Evolutionary conservation across 2,888 invertebrate species (phyloP).

Genomic region (Tiphia femorata): DNA sequence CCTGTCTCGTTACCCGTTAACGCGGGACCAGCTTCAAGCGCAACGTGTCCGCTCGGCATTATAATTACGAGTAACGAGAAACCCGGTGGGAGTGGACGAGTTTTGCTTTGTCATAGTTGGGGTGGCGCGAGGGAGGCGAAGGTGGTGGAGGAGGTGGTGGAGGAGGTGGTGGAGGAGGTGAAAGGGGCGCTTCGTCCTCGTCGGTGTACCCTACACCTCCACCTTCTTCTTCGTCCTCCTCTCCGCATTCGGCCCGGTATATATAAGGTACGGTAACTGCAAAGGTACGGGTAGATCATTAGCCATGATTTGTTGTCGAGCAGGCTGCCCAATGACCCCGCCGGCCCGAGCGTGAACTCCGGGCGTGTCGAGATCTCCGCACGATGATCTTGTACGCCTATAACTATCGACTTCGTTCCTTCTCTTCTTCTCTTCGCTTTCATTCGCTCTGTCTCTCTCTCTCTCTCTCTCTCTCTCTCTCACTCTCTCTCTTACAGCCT

Average conservation of each 20-base stretch:
- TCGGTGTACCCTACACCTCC: not conserved
- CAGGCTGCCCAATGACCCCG: constrained; percentile 68
- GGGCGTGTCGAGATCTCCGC: constrained; percentile 54
- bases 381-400: constrained; percentile 50
- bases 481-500: not conserved
- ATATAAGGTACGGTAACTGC: constrained; percentile 58
- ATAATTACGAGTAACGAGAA: constrained; percentile 1
- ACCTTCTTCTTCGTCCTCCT: constrained; percentile 14
- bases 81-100: constrained; percentile 37
- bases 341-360: constrained; percentile 57
- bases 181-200: constrained; percentile 16
- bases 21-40: constrained; percentile 19
- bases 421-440: not conserved
- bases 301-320: constrained; percentile 69
- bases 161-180: constrained; percentile 5
- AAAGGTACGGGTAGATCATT: constrained; percentile 67
- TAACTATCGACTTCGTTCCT: constrained; percentile 44
- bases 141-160: constrained; percentile 22
- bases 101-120: constrained; percentile 43
- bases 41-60: constrained; percentile 14
- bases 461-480: not conserved
- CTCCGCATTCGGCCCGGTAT: not conserved
- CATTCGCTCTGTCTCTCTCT: not conserved
- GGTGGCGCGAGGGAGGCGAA: constrained; percentile 27
- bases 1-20: constrained; percentile 23